Evolutionary conservation across 2,888 invertebrate species (phyloP), one percentile per base, ranked within the genome.

Genomic region (Drosophila buzzatii): DNA sequence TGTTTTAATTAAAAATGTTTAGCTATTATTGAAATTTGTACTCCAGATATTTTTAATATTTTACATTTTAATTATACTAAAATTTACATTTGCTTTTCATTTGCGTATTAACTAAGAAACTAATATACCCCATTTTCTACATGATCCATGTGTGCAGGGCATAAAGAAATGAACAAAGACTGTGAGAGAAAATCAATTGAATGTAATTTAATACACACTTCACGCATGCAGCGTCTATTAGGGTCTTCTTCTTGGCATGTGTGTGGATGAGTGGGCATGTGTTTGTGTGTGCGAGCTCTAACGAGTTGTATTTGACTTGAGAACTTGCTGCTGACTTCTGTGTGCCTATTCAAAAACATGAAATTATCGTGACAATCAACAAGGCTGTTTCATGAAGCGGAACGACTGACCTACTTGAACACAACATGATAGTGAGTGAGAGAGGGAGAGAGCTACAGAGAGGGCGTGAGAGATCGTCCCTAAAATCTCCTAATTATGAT

Each of bases 341-440:
- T 33, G 49, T 39, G 44, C 82, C 88, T 89, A 55, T 68, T 80
- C 20, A 45, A 81, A 85, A 79, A 80, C 88, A 78, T 79, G 80
- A 85, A 87, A 87, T 86, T 80, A 86, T 86, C 83, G 85, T 85
- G 86, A 83, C 85, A 79, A 84, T 74, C 72, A 85, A 81, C 78
- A 56, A 60, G 65, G 60, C 63, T 75, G 23, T 8, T n/a, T 23
- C 27, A 44, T n/a, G 58, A 57, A 16, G 35, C 27, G 42, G 12
- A 37, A 27, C 51, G 51, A 33, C 12, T 8, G 51, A 33, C 12
- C 18, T 14, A 35, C 18, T 7, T 5, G 18, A 33, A 51, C 8
- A 12, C 16, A 4, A 18, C 33, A 14, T 33, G 31, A n/a, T n/a
- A 31, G 2, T 5, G 9, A n/a, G 7, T 7, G 6, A 10, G 16